Evolutionary conservation across 35 echinoderm and acorn worm genomes (phyloP).

Genomic region (Ptychodera flava): DNA sequence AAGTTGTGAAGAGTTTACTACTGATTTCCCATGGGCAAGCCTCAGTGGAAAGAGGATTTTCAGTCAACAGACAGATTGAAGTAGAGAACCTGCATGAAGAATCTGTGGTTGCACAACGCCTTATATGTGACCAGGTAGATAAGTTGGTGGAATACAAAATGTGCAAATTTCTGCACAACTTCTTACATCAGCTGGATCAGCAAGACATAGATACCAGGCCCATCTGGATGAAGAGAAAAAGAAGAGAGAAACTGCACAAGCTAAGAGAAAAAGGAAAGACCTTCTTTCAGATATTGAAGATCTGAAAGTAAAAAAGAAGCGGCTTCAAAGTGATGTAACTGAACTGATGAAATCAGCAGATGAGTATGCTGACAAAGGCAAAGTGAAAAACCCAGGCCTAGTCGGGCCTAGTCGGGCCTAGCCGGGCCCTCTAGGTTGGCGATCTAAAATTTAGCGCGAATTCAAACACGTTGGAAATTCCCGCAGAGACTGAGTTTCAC

Average conservation of each 20-base stretch:
- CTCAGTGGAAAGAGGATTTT: slow-evolving; percentile 56
- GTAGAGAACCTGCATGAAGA: slow-evolving; percentile 33
- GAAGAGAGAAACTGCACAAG: slow-evolving; percentile 19
- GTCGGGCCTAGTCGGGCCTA: too few species aligned
- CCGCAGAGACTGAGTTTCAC: too few species aligned
- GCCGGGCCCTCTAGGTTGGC: too few species aligned
- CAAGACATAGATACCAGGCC: slow-evolving; percentile 40
- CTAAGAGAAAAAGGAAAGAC: slow-evolving; percentile 28
- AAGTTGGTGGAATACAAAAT: slow-evolving; percentile 48
- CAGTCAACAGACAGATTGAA: slow-evolving; percentile 52
- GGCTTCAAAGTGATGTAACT: slow-evolving; percentile 47
- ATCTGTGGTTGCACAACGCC: slow-evolving; percentile 40
- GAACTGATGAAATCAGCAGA: slow-evolving; percentile 54
- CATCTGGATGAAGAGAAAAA: slow-evolving; percentile 59
- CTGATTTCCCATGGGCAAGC: slow-evolving; percentile 52
- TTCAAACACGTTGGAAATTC: too few species aligned
- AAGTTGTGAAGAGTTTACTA: slow-evolving; percentile 9
- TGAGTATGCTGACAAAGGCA: slow-evolving; percentile 50
- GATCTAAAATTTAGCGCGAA: too few species aligned
- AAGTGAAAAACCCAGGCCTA: too few species aligned
- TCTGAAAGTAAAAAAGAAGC: slow-evolving; percentile 41
- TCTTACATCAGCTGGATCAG: slow-evolving; percentile 32
- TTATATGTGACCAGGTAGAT: slow-evolving; percentile 50
- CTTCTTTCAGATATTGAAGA: slow-evolving; percentile 35
- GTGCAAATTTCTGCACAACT: slow-evolving; percentile 21